Evolutionary conservation across 2,113 vertebrate species (phyloP).

Genomic region (Alces alces): DNA sequence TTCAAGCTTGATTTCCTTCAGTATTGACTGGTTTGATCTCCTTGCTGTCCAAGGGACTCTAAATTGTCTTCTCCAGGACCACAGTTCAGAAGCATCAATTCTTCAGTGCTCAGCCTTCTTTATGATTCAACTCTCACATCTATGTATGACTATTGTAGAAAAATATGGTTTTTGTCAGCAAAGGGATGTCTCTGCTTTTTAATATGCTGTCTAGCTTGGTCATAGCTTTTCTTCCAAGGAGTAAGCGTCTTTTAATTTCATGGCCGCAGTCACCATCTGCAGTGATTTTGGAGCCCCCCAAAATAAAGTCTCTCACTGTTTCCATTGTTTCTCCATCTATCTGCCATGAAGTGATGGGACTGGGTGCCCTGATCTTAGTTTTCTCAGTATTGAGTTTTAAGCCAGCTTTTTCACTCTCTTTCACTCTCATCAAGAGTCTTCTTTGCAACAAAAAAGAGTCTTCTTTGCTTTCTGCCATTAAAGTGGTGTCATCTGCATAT

Average conservation of each 20-base stretch:
- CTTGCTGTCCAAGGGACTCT: neutral
- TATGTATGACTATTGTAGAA: neutral
- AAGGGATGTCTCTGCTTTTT: neutral
- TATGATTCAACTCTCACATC: neutral
- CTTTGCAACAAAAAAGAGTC: neutral
- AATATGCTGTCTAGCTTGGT: neutral
- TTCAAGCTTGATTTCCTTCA: neutral
- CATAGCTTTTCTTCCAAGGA: neutral
- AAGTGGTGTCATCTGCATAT: neutral
- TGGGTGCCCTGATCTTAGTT: neutral
- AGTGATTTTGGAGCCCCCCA: neutral
- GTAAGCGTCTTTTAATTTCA: neutral
- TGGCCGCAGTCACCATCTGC: neutral
- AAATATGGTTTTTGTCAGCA: neutral
- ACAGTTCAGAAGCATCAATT: neutral
- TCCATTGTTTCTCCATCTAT: neutral
- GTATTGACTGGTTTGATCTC: neutral
- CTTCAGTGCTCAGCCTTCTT: neutral
- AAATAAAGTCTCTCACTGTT: neutral
- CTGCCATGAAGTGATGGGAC: neutral
- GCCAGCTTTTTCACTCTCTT: neutral
- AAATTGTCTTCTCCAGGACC: neutral
- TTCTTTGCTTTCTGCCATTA: neutral
- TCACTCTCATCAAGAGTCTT: neutral
- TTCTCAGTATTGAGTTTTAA: neutral